These are phyloP conservation scores for Conops quadrifasciatus DNA, from an alignment of 2,888 invertebrate genomes.

Conservation along the genomic window DNA sequence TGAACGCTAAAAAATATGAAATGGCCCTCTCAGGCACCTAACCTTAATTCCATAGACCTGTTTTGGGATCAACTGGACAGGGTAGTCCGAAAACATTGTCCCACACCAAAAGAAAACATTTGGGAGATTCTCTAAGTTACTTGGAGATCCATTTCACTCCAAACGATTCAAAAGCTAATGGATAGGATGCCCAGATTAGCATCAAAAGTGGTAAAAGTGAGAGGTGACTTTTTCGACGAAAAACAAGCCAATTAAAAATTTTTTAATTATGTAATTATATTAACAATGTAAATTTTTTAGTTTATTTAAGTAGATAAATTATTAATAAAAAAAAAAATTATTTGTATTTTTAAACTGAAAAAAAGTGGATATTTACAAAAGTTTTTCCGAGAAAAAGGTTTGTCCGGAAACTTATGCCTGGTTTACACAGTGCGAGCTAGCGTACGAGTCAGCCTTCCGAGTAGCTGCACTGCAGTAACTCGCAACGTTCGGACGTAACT, in stretches of 20 bases:
- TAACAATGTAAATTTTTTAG: no score
- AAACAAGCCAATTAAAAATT: neutral
- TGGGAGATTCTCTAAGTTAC: neutral
- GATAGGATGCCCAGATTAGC: no score
- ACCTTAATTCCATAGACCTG: neutral
- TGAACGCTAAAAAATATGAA: neutral
- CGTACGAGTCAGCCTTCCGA: no score
- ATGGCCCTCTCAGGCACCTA: neutral
- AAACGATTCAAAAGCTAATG: neutral
- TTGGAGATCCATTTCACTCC: neutral
- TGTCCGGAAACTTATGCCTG: no score
- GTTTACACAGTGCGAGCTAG: no score
- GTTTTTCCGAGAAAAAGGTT: neutral
- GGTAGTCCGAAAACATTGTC: no score
- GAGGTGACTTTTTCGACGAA: conserved; percentile 1
- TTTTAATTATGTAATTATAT: no score
- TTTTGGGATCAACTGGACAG: neutral
- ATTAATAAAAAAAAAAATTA: neutral
- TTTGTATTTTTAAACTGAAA: neutral
- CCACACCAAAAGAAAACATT: neutral
- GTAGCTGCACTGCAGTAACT: no score
- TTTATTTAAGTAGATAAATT: neutral
- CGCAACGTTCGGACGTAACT: no score
- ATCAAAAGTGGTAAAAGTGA: no score
- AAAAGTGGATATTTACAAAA: neutral